Conservation (phyloP, 2,797 vertebrate genomes). For the Nyctibius grandis region DNA sequence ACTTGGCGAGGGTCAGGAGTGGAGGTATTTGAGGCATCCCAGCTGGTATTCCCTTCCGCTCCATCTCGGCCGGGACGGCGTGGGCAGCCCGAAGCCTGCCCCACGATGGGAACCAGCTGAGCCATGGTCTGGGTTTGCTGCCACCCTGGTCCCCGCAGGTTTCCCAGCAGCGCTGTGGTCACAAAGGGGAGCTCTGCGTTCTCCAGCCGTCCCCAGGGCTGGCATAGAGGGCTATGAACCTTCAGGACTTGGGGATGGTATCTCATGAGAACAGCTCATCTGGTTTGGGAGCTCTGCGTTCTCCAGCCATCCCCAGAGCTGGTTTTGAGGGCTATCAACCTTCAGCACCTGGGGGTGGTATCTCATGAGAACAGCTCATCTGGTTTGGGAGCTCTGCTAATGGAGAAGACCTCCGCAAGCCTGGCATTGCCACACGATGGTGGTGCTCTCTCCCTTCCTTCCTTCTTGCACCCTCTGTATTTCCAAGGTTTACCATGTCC, state of each 20-base stretch:
- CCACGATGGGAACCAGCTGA: not conserved
- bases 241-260: no score
- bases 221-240: no score
- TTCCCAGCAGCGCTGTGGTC: not conserved
- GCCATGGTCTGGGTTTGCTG: not conserved
- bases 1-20: not conserved
- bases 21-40: not conserved
- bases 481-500: not conserved
- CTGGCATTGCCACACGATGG: not conserved
- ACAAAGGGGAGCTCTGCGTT: not conserved
- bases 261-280: no score
- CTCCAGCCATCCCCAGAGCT: no score
- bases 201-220: not conserved
- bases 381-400: not conserved
- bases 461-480: not conserved
- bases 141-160: not conserved
- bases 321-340: not conserved
- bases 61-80: accelerated
- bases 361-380: not conserved
- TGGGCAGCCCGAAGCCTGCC: not conserved
- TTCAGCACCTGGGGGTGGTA: accelerated
- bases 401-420: not conserved
- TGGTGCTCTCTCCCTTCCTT: not conserved
- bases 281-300: not conserved
- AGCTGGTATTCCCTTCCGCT: not conserved